Evolutionary conservation across 2,888 invertebrate genomes (phyloP).

Genomic region (Xylocampa areola): DNA sequence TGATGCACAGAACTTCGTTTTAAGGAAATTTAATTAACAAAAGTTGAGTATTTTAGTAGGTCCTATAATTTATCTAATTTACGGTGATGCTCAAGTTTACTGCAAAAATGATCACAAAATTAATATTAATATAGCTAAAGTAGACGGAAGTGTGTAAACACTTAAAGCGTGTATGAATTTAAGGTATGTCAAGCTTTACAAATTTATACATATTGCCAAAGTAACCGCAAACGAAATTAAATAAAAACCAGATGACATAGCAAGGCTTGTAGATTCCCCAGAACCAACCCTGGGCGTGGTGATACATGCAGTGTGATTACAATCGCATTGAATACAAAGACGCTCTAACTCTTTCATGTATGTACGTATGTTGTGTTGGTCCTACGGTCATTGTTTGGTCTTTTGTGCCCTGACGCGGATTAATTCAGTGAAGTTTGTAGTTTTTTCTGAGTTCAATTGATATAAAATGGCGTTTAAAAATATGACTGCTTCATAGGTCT

Average conservation of each 20-base stretch:
- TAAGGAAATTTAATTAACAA: too few species aligned
- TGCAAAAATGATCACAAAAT: too few species aligned
- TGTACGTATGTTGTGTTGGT: conserved; percentile 36
- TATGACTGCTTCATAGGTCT: too few species aligned
- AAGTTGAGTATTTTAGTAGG: too few species aligned
- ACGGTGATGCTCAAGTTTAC: too few species aligned
- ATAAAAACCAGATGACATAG: conserved; percentile 26
- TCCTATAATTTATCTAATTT: too few species aligned
- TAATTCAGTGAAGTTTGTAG: conserved; percentile 26
- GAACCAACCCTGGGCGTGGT: conserved; percentile 44
- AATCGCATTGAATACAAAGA: conserved; percentile 72
- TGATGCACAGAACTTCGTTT: too few species aligned
- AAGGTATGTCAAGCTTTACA: conserved; percentile 7
- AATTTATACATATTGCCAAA: conserved; percentile 9
- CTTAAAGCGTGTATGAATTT: too few species aligned
- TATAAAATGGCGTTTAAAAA: too few species aligned
- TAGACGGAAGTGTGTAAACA: too few species aligned
- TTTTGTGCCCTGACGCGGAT: conserved; percentile 36
- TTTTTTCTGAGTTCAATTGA: conserved; percentile 32
- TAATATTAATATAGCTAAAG: too few species aligned
- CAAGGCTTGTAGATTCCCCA: conserved; percentile 14
- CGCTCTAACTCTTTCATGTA: conserved; percentile 28
- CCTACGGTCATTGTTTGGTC: conserved; percentile 55
- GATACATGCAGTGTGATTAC: conserved; percentile 62
- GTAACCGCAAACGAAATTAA: conserved; percentile 27